phyloP scores from a whole-genome alignment of 2,113 vertebrate species.

The Acrocephalus arundinaceus region DNA sequence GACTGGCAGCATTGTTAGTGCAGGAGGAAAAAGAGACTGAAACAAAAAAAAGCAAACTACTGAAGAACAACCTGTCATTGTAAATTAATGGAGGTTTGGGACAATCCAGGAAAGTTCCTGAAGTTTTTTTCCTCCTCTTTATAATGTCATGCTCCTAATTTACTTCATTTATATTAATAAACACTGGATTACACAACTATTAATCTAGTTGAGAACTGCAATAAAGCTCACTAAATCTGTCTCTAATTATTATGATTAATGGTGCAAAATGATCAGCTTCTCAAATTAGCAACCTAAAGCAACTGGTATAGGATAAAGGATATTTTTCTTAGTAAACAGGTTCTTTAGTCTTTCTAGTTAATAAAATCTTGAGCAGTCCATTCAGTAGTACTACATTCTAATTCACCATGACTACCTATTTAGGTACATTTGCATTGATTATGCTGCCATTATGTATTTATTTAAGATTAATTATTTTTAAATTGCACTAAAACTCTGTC shows the following conservation, averaged over 20 bases:
- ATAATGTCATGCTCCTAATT: slow-evolving; percentile 71
- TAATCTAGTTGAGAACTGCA: slow-evolving; percentile 73
- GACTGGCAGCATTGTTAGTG: not conserved
- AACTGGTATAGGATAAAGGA: slow-evolving; percentile 59
- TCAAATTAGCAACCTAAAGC: slow-evolving; percentile 70
- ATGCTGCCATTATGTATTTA: slow-evolving; percentile 55
- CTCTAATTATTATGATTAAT: slow-evolving; percentile 78
- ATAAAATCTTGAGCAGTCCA: slow-evolving; percentile 47
- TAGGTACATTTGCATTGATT: slow-evolving; percentile 68
- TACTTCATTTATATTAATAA: slow-evolving; percentile 80
- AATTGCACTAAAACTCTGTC: slow-evolving; percentile 36
- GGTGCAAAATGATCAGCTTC: slow-evolving; percentile 68
- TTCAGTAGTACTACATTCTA: slow-evolving; percentile 48
- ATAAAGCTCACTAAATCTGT: slow-evolving; percentile 74
- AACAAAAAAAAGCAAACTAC: slow-evolving; percentile 34
- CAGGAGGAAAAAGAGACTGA: not conserved
- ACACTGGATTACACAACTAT: slow-evolving; percentile 66
- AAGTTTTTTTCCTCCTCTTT: slow-evolving; percentile 62
- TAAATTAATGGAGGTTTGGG: slow-evolving; percentile 58
- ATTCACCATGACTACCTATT: slow-evolving; percentile 55
- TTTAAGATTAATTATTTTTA: slow-evolving; percentile 63
- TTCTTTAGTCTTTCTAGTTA: slow-evolving; percentile 57
- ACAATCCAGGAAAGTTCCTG: slow-evolving; percentile 39
- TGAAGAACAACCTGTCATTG: slow-evolving; percentile 12
- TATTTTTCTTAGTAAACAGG: slow-evolving; percentile 39